These are phyloP conservation scores for Pygoscelis antarcticus DNA, from an alignment of 2,113 vertebrate genomes.

Conservation along the genomic window DNA sequence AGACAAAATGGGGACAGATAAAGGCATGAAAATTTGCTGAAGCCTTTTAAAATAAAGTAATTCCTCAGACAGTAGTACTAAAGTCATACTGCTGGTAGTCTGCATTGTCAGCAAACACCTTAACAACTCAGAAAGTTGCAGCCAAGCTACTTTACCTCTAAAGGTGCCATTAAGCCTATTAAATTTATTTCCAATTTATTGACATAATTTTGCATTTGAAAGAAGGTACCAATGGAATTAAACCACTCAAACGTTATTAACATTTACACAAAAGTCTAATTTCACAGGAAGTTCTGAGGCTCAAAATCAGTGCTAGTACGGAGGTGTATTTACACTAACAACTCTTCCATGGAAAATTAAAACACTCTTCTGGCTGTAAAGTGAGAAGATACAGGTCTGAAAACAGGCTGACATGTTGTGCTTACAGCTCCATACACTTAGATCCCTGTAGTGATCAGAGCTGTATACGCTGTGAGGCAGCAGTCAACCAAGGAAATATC, in stretches of 20 bases:
- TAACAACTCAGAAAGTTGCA: conserved; percentile 12
- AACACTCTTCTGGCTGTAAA: neutral
- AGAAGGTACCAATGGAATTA: neutral
- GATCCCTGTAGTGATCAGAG: neutral
- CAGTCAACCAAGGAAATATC: neutral
- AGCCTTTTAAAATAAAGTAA: conserved; percentile 29
- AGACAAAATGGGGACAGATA: neutral
- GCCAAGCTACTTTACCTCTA: conserved; percentile 19
- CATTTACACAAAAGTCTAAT: neutral
- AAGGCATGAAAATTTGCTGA: neutral
- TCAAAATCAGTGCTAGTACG: neutral
- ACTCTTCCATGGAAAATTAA: neutral
- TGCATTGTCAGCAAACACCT: conserved; percentile 54
- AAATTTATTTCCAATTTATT: conserved; percentile 23
- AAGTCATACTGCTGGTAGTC: neutral
- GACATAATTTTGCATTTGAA: conserved; percentile 26
- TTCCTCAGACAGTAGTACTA: neutral
- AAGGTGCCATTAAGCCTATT: neutral
- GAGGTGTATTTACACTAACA: neutral
- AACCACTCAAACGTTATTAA: neutral
- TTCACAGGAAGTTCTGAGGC: neutral
- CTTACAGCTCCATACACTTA: neutral
- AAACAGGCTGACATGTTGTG: neutral
- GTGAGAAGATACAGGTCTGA: neutral
- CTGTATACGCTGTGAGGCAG: neutral